Percentiles rank a stretch among this genome's conserved stretches.
phyloP scores from a whole-genome alignment of 2,113 vertebrate species.

The Prolemur simus region DNA sequence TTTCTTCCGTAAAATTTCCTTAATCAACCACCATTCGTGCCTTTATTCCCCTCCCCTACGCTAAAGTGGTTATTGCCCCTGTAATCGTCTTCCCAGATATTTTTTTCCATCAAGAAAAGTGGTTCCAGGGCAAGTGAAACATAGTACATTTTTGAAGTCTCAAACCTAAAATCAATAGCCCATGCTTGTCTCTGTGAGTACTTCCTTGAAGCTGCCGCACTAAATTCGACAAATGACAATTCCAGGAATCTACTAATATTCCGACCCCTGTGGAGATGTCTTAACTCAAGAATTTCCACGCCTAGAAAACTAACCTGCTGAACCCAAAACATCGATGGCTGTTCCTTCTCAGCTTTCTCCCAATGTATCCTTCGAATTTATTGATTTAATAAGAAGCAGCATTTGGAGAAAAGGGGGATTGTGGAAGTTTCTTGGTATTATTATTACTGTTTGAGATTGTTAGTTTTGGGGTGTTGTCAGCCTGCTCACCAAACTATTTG shows the following conservation, averaged over 20 bases:
- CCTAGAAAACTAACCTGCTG: background rate
- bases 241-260: background rate
- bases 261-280: too few species aligned
- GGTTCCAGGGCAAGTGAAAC: background rate
- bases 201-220: background rate
- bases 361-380: background rate
- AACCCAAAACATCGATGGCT: background rate
- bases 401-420: background rate
- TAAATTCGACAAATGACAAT: background rate
- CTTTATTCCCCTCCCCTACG: background rate
- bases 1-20: slow-evolving; percentile 10
- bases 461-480: background rate
- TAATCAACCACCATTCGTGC: background rate
- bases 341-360: background rate
- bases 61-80: background rate
- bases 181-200: background rate
- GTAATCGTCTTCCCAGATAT: background rate
- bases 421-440: background rate
- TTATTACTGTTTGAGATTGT: background rate
- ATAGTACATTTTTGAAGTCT: background rate
- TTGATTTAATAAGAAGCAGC: background rate
- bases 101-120: slow-evolving; percentile 28
- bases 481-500: background rate
- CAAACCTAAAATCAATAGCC: background rate
- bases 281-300: background rate